These are phyloP conservation scores for Trichoplusia ni DNA, from an alignment of 1,140 invertebrate species.

Conservation along the genomic window DNA sequence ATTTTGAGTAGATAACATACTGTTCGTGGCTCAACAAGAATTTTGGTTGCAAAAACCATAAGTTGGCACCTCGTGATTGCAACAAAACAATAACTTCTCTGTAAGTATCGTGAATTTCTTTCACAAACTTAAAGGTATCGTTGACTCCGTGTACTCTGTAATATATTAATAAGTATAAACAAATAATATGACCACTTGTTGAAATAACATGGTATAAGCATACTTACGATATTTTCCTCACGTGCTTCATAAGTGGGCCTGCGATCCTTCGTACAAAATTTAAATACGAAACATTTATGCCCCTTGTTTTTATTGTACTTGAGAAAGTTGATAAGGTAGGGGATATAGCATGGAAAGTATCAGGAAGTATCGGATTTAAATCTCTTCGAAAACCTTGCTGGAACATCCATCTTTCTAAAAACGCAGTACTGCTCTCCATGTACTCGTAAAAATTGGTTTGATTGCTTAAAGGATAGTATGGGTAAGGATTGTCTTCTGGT, in stretches of 20 bases:
- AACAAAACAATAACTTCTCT: constrained; percentile 66
- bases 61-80: constrained; percentile 60
- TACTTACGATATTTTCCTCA: constrained; percentile 64
- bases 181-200: too few relatives aligned
- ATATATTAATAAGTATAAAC: constrained; percentile 25
- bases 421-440: constrained; percentile 55
- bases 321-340: constrained; percentile 51
- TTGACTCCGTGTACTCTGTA: constrained; percentile 55
- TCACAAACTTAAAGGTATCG: constrained; percentile 59
- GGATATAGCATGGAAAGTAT: constrained; percentile 69
- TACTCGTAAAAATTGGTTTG: constrained; percentile 60
- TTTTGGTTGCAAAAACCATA: constrained; percentile 64
- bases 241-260: constrained; percentile 68
- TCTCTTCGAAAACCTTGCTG: constrained; percentile 75
- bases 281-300: constrained; percentile 69
- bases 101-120: constrained; percentile 72
- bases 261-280: constrained; percentile 69
- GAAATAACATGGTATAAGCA: too few relatives aligned
- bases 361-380: constrained; percentile 68
- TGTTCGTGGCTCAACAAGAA: constrained; percentile 71
- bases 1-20: constrained; percentile 61
- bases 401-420: constrained; percentile 76
- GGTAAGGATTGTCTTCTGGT: constrained; percentile 61
- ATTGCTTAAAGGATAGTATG: constrained; percentile 57
- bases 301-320: constrained; percentile 59